Conservation (phyloP, 1,140 invertebrate species). For the Delia radicum region DNA sequence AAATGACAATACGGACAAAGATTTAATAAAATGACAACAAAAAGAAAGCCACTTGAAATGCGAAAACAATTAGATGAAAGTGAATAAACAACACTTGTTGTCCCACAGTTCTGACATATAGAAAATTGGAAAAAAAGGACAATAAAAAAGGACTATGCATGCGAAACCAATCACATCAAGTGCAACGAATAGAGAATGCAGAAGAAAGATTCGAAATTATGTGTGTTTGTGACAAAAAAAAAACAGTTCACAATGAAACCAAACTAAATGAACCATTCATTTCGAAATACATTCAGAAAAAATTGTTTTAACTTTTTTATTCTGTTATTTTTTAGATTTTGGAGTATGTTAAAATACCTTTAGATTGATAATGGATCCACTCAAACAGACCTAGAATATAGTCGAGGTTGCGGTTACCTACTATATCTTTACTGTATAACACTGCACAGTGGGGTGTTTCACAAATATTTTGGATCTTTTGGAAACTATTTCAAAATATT, state of each 20-base stretch:
- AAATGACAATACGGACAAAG: background rate
- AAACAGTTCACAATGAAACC: background rate
- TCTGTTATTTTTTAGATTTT: too few species aligned
- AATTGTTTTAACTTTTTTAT: too few species aligned
- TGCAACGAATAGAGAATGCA: background rate
- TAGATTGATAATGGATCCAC: too few species aligned
- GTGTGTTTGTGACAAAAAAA: background rate
- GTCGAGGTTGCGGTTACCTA: too few species aligned
- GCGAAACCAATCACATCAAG: conserved; percentile 1
- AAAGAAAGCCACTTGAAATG: background rate
- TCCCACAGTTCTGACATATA: background rate
- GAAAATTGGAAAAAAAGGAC: background rate
- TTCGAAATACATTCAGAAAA: background rate
- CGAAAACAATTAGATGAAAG: background rate
- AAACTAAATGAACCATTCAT: background rate
- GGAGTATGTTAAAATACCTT: too few species aligned
- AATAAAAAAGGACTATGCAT: background rate
- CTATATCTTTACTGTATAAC: too few species aligned
- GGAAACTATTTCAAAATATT: too few species aligned
- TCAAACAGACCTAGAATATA: too few species aligned
- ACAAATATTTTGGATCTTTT: too few species aligned
- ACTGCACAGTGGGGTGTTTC: too few species aligned
- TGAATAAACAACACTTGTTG: background rate
- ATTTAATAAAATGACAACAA: too few species aligned
- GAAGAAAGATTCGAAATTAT: background rate